Evolutionary conservation across 2,888 invertebrate genomes (phyloP).

Genomic region (Drosophila mimica): DNA sequence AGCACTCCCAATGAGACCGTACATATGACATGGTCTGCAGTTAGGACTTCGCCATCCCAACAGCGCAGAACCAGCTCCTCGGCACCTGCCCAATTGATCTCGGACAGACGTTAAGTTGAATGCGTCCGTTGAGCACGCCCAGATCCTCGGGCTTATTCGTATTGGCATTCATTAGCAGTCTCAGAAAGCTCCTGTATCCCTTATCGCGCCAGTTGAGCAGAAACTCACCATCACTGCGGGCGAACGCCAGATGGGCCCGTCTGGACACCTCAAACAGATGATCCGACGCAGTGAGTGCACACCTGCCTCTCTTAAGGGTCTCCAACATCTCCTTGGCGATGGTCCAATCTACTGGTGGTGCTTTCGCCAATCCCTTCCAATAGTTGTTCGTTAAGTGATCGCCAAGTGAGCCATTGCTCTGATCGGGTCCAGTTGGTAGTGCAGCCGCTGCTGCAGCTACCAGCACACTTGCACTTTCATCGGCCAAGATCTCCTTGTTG

Average conservation of each 20-base stretch:
- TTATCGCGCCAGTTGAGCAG: conserved; percentile 90
- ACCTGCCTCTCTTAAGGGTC: conserved; percentile 86
- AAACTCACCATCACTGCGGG: conserved; percentile 89
- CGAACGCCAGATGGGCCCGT: conserved; percentile 87
- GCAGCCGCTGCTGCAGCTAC: conserved; percentile 30
- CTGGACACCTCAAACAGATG: conserved; percentile 89
- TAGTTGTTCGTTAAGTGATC: conserved; percentile 77
- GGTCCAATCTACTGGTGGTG: conserved; percentile 75
- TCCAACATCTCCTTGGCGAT: conserved; percentile 86
- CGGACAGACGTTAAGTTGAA: conserved; percentile 68
- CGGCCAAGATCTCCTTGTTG: conserved; percentile 82
- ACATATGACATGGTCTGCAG: conserved; percentile 87
- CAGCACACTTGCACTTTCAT: conserved; percentile 70
- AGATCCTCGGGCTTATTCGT: conserved; percentile 45
- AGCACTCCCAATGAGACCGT: conserved; percentile 88
- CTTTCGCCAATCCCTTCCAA: conserved; percentile 58
- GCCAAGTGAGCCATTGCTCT: conserved; percentile 81
- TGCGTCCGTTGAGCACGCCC: conserved; percentile 80
- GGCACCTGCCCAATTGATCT: conserved; percentile 66
- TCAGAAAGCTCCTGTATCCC: conserved; percentile 89
- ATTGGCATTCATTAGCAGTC: conserved; percentile 86
- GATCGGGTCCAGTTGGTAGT: conserved; percentile 26
- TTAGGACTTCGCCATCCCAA: conserved; percentile 82
- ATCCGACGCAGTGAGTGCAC: conserved; percentile 87
- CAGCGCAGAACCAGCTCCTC: conserved; percentile 61